These are phyloP conservation scores for Enteromius fasciolatus DNA, from an alignment of 2,797 vertebrate species.

Conservation along the genomic window DNA sequence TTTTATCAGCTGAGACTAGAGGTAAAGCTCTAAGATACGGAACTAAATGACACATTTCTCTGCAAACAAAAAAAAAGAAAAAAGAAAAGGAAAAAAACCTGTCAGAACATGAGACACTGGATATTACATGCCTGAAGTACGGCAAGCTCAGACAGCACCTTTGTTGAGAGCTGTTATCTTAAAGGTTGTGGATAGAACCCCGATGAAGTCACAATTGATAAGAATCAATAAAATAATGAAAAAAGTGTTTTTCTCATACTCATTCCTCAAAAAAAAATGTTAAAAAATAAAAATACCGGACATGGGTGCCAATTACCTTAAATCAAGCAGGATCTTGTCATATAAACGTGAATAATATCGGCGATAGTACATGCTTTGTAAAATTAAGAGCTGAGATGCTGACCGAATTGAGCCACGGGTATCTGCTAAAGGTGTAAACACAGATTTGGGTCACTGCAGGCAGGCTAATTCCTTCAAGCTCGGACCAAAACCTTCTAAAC, in stretches of 20 bases:
- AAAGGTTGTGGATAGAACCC: conserved; percentile 3
- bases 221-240: background rate
- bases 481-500: background rate
- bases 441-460: conserved; percentile 33
- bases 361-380: background rate
- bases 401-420: conserved; percentile 8
- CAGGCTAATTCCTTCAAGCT: conserved; percentile 20
- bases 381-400: background rate
- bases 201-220: background rate
- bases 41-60: conserved; percentile 29
- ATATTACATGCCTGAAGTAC: conserved; percentile 49
- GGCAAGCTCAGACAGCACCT: conserved; percentile 56
- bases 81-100: background rate
- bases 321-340: conserved; percentile 69
- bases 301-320: conserved; percentile 39
- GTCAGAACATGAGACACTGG: conserved; percentile 28
- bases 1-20: background rate
- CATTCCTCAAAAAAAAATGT: background rate
- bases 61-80: background rate
- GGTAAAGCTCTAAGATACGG: conserved; percentile 6
- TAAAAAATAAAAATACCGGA: conserved; percentile 19
- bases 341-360: conserved; percentile 53
- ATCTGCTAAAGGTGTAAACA: conserved; percentile 7
- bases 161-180: conserved; percentile 14
- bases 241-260: background rate